Evolutionary conservation across 2,888 invertebrate genomes (phyloP).

Genomic region (Callimorpha dominula): DNA sequence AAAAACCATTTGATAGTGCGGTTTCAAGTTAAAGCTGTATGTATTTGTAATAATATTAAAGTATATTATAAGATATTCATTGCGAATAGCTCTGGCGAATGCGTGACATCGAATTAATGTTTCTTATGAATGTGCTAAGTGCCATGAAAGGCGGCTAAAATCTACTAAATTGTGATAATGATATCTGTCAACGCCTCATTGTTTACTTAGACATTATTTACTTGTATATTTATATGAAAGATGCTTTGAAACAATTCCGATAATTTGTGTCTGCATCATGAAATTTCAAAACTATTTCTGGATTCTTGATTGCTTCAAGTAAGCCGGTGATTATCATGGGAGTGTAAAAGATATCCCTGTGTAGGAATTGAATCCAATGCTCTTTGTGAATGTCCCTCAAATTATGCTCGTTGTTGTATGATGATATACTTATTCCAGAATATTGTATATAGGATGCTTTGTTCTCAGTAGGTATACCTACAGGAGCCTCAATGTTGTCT

Average conservation of each 20-base stretch:
- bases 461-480: conserved; percentile 18
- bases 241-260: neutral
- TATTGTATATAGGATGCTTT: conserved; percentile 44
- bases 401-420: conserved; percentile 31
- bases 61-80: conserved; percentile 36
- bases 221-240: conserved; percentile 16
- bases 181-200: conserved; percentile 51
- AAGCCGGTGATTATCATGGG: neutral
- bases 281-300: neutral
- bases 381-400: conserved; percentile 38
- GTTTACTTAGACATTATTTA: conserved; percentile 35
- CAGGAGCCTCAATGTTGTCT: conserved; percentile 26
- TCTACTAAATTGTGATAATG: conserved; percentile 58
- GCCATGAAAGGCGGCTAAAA: conserved; percentile 54
- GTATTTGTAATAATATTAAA: conserved; percentile 34
- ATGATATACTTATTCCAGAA: conserved; percentile 44
- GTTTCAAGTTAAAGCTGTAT: neutral
- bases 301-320: neutral
- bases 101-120: conserved; percentile 40
- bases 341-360: neutral
- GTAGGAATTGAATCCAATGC: too few relatives aligned
- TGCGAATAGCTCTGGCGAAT: conserved; percentile 25
- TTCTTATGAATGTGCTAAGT: conserved; percentile 51
- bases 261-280: neutral
- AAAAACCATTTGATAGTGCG: neutral